Conservation (phyloP, 1,140 invertebrate genomes). For the Zaprionus davidi region DNA sequence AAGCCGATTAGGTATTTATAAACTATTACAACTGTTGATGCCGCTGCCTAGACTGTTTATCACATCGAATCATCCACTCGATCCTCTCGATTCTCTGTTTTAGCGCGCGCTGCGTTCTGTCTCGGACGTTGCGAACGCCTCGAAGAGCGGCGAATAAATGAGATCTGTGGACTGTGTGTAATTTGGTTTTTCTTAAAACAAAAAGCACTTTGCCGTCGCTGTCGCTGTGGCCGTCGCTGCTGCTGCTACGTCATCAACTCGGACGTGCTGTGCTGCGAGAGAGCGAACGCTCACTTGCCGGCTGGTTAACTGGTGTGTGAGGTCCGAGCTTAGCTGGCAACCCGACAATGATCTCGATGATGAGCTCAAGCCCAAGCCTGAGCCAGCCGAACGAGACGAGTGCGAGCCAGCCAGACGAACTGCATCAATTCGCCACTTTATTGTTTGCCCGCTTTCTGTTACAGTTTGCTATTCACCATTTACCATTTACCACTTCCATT, state of each 20-base stretch:
- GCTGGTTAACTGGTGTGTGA: constrained; percentile 56
- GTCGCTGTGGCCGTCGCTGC: constrained; percentile 16
- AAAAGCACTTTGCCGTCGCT: constrained; percentile 61
- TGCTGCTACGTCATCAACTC: constrained; percentile 54
- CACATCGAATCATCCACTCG: not conserved
- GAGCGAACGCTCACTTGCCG: constrained; percentile 50
- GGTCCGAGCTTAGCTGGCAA: constrained; percentile 47
- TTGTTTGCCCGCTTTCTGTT: constrained; percentile 77
- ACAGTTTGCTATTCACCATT: constrained; percentile 47
- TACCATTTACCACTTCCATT: constrained; percentile 2
- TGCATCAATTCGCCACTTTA: constrained; percentile 77
- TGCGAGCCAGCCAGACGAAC: constrained; percentile 19
- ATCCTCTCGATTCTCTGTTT: constrained; percentile 14
- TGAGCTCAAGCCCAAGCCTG: constrained; percentile 39
- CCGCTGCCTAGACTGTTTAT: not conserved
- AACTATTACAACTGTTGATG: not conserved
- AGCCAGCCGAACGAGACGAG: constrained; percentile 3
- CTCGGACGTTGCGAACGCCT: constrained; percentile 72
- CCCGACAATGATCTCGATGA: constrained; percentile 69
- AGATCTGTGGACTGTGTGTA: constrained; percentile 78
- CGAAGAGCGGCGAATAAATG: constrained; percentile 83
- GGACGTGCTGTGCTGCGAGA: constrained; percentile 36
- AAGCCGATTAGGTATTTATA: not conserved
- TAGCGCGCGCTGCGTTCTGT: constrained; percentile 41
- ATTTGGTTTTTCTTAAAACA: constrained; percentile 78